These are phyloP conservation scores for Xanthia icteritia DNA, from an alignment of 2,888 invertebrate genomes.

Conservation along the genomic window DNA sequence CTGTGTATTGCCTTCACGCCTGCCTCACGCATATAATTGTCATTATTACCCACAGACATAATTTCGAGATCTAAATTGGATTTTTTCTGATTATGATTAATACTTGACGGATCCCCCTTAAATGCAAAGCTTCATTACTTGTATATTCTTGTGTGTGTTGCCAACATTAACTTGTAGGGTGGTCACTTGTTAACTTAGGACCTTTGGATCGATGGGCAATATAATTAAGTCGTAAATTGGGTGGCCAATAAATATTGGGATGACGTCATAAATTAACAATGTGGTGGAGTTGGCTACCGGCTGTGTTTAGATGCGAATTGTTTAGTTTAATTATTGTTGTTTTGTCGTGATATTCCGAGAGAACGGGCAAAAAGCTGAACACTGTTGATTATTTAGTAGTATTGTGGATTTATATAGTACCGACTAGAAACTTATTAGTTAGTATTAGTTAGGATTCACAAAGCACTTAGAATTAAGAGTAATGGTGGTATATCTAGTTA, in stretches of 20 bases:
- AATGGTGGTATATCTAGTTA: background rate
- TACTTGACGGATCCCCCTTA: background rate
- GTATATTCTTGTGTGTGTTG: slow-evolving; percentile 3
- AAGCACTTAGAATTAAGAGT: background rate
- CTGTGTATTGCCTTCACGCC: background rate
- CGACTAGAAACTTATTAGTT: background rate
- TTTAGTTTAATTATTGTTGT: slow-evolving; percentile 38
- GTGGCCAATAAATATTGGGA: slow-evolving; percentile 51
- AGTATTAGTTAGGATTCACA: background rate
- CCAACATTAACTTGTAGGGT: slow-evolving; percentile 14
- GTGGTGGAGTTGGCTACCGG: slow-evolving; percentile 15
- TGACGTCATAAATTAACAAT: slow-evolving; percentile 47
- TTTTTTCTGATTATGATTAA: background rate
- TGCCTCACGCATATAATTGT: background rate
- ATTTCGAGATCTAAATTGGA: background rate
- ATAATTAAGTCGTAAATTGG: slow-evolving; percentile 59
- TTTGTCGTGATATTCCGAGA: background rate
- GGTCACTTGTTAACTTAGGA: slow-evolving; percentile 54
- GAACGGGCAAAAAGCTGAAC: background rate
- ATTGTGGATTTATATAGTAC: background rate
- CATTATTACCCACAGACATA: background rate
- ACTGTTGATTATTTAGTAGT: slow-evolving; percentile 1
- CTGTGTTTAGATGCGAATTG: slow-evolving; percentile 19
- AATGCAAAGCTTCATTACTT: slow-evolving; percentile 8
- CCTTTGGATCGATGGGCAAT: slow-evolving; percentile 30